phyloP scores from a whole-genome alignment of 2,113 vertebrate genomes.

The Amia ocellicauda region DNA sequence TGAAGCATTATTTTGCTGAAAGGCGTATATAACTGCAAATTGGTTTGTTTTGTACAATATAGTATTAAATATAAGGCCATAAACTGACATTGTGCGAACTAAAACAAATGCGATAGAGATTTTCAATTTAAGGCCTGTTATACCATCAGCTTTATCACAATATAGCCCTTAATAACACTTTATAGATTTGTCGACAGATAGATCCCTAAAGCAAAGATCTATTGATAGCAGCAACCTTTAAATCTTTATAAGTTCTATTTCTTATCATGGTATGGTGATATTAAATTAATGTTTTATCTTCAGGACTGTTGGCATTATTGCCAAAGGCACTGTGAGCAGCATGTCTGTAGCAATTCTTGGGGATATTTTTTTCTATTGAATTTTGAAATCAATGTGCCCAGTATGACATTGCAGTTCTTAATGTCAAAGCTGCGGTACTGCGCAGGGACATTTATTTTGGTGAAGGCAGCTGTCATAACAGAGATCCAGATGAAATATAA shows the following conservation, averaged over 20 bases:
- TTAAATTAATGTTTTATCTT: conserved; percentile 52
- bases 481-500: conserved; percentile 31
- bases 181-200: conserved; percentile 53
- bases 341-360: conserved; percentile 19
- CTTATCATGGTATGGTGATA: conserved; percentile 44
- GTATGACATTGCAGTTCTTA: conserved; percentile 37
- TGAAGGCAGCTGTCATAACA: conserved; percentile 53
- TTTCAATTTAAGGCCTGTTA: conserved; percentile 36
- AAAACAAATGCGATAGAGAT: conserved; percentile 36
- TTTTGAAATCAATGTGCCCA: conserved; percentile 38
- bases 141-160: conserved; percentile 42
- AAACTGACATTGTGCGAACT: no score
- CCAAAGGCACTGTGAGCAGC: conserved; percentile 28
- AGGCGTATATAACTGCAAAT: no score
- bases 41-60: no score
- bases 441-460: conserved; percentile 48
- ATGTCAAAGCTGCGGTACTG: conserved; percentile 19
- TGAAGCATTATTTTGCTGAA: no score
- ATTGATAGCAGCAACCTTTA: not conserved
- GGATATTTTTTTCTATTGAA: conserved; percentile 46
- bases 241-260: conserved; percentile 42
- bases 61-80: no score
- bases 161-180: conserved; percentile 57
- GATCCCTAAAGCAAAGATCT: conserved; percentile 19
- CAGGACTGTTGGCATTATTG: conserved; percentile 34